phyloP scores from a whole-genome alignment of 1,140 invertebrate genomes.

The Fopius arisanus region DNA sequence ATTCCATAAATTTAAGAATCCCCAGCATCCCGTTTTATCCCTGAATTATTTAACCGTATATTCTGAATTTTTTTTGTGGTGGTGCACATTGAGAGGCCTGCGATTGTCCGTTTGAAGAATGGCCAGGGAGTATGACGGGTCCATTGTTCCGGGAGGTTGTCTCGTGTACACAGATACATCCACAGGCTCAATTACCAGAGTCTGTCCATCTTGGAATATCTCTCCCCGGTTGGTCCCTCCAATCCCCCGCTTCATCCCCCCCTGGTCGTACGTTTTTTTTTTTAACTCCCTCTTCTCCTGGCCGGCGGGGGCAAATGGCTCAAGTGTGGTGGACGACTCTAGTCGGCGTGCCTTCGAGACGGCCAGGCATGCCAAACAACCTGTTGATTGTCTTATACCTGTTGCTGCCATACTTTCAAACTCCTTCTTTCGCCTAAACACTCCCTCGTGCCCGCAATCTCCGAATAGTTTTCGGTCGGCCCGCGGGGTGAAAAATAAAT shows the following conservation, averaged over 20 bases:
- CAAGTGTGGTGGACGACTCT: slow-evolving; percentile 30
- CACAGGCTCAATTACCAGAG: slow-evolving; percentile 12
- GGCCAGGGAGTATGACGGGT: slow-evolving; percentile 10
- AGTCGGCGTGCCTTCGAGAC: slow-evolving; percentile 44
- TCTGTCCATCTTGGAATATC: slow-evolving; percentile 3
- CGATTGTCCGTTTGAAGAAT: slow-evolving; percentile 17
- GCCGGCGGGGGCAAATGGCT: slow-evolving; percentile 24
- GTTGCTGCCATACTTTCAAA: slow-evolving; percentile 43
- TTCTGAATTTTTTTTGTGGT: not conserved
- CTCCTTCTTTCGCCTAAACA: slow-evolving; percentile 1
- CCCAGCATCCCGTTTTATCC: not conserved
- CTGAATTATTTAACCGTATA: not conserved
- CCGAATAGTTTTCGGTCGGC: slow-evolving; percentile 36
- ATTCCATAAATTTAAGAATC: not conserved
- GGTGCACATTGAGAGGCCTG: not conserved
- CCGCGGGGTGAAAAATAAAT: not conserved
- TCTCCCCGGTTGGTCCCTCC: not conserved
- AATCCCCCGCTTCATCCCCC: not conserved
- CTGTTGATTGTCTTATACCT: slow-evolving; percentile 59
- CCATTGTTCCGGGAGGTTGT: not conserved
- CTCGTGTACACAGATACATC: not conserved
- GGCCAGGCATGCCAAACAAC: slow-evolving; percentile 55
- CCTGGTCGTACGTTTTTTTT: not conserved
- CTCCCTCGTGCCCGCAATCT: slow-evolving; percentile 36
- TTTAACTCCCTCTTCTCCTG: not conserved